Evolutionary conservation across 2,113 vertebrate genomes (phyloP), one percentile per base, ranked within the genome.

Genomic region (Cygnus atratus): DNA sequence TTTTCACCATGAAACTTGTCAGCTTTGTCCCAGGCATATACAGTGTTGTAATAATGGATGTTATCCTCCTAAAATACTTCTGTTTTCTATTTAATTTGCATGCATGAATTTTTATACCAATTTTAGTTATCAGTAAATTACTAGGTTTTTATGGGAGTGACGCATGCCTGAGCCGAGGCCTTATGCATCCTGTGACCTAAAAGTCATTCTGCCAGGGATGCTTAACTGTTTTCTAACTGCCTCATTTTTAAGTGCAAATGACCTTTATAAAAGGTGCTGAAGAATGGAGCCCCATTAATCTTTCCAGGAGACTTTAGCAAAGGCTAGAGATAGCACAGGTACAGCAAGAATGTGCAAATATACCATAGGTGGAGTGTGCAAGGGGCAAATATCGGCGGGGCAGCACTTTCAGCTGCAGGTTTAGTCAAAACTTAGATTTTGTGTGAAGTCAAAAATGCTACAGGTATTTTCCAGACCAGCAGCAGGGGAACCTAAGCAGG

Each of bases 1-100:
- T 96, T 96, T 96, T 96, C 35, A 80, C 65, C 73, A 61, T 88
- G 83, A 96, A 96, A 94, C 73, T 88, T 72, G 44, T 70, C 87
- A 52, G 29, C n/a, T 91, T 93, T 96, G 63, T 97, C 72, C 93
- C 28, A 11, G 50, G 43, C 50, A 17, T 43, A 79, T 61, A 57
- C 8, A 71, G 33, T 61, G 58, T n/a, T 37, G 26, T 81, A 93
- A 50, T 87, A 92, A 74, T n/a, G 91, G 41, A 48, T 70, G 19
- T 57, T 73, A 89, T 50, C 29, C 61, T 59, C 58, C 48, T 61
- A 59, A 89, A 93, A 79, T 74, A 79, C 7, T 62, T 84, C 29
- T 85, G 44, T 17, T 90, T 95, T 88, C 63, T 74, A 77, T 77
- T 80, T 91, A 55, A 73, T 94, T 85, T 87, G 16, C 31, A 87